A percentile compares a stretch with the other conserved stretches of the same genome.
Conservation (phyloP, 2,113 vertebrate genomes). For the Psammodynastes pulverulentus region DNA sequence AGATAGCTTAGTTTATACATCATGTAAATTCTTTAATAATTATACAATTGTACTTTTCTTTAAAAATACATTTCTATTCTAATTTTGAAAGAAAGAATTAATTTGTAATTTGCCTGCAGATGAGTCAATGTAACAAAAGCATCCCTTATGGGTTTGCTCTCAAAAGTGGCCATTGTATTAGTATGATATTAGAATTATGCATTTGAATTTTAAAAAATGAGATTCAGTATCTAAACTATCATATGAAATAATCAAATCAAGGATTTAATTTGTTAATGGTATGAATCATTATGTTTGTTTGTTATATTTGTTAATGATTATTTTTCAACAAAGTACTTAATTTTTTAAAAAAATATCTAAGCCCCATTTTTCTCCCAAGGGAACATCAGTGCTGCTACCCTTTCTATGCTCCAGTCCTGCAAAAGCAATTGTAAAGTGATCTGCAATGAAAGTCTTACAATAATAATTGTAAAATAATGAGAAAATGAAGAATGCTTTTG, state of each 20-base stretch:
- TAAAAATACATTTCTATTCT: background rate
- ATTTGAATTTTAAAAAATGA: background rate
- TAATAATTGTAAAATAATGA: background rate
- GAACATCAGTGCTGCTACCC: background rate
- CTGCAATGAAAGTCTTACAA: background rate
- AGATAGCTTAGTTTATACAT: background rate
- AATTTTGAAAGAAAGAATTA: background rate
- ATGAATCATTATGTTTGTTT: background rate
- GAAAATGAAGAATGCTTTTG: background rate
- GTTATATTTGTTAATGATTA: background rate
- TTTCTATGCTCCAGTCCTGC: background rate
- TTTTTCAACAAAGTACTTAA: background rate
- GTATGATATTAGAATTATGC: background rate
- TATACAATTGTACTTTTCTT: background rate
- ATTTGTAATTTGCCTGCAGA: background rate
- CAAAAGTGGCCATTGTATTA: background rate
- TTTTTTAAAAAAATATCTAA: background rate
- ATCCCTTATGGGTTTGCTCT: background rate
- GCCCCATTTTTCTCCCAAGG: background rate
- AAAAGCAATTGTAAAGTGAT: background rate
- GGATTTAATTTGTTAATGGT: background rate
- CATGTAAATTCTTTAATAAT: background rate
- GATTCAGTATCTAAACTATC: background rate
- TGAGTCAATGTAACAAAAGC: background rate
- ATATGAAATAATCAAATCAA: background rate